A percentile compares a stretch with the other conserved stretches of the same genome.
These are phyloP conservation scores for Pararge aegeria DNA, from an alignment of 1,140 invertebrate genomes.

Conservation along the genomic window DNA sequence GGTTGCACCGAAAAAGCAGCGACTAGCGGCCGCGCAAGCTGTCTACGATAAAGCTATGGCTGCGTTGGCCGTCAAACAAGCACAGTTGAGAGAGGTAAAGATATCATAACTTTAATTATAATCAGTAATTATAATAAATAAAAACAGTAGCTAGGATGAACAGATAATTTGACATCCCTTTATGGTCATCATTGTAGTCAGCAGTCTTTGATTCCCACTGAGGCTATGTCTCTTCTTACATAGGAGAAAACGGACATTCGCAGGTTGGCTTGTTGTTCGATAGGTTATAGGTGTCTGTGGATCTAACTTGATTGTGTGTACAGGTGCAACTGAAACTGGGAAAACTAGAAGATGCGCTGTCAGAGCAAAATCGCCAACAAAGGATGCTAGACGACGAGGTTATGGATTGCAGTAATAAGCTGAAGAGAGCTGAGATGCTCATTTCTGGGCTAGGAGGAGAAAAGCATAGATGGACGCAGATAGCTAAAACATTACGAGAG, in stretches of 20 bases:
- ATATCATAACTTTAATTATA: conserved; percentile 4
- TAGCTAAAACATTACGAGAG: conserved; percentile 87
- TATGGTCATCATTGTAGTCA: too few species aligned
- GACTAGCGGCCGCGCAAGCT: conserved; percentile 88
- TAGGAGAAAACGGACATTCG: too few species aligned
- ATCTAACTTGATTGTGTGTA: too few species aligned
- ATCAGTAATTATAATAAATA: too few species aligned
- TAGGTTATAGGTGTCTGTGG: too few species aligned
- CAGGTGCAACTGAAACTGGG: conserved; percentile 78
- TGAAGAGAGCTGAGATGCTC: conserved; percentile 95
- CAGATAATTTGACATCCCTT: too few species aligned
- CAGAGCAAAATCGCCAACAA: conserved; percentile 82
- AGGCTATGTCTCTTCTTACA: too few species aligned
- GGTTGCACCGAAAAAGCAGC: conserved; percentile 91
- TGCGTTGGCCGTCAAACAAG: conserved; percentile 87
- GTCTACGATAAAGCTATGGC: conserved; percentile 85
- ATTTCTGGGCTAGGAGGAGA: conserved; percentile 93
- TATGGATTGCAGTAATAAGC: conserved; percentile 91
- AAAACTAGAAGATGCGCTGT: conserved; percentile 84
- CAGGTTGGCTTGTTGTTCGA: too few species aligned
- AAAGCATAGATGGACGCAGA: conserved; percentile 89
- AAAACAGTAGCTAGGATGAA: too few species aligned
- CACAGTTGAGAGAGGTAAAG: conserved; percentile 83
- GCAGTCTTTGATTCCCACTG: too few species aligned
- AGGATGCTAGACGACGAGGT: conserved; percentile 88